Base-by-base conservation (phyloP, 2,797 vertebrate species). In the Paguma larvata region DNA sequence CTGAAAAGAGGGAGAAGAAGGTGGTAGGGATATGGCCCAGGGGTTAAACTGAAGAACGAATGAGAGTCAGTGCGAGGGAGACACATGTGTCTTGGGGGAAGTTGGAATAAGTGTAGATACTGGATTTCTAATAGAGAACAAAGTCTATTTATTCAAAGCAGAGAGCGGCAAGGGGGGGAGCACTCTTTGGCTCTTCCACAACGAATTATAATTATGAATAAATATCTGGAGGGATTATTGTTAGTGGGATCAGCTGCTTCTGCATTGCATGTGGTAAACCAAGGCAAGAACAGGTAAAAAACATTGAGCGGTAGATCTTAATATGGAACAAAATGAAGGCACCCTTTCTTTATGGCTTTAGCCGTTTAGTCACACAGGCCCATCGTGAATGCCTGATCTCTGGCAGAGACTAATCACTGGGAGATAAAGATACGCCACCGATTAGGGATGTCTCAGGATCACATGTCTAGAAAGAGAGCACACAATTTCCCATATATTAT, bases 401-500 rank as follows among this genome's bases (percentile, higher is more conserved):
- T 14, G 27, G 53, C 21, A n/a, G 63, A 59, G 59, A n/a, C 59
- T 1, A 2, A 56, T 30, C n/a, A 21, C n/a, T 4, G 75, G 2
- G 62, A 90, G 96, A 94, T 68, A 92, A 62, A 46, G 38, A 70
- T 21, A 77, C 67, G 72, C 80, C 68, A 44, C 46, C 48, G 62
- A 68, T 68, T 88, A 84, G 90, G 63, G 95, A 65, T 88, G 94
- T 97, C 97, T 85, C 84, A 77, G 85, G 93, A 94, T 97, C 91
- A 46, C 95, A 92, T 79, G 89, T 67, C 85, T 89, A 88, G 96
- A 92, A 89, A 15, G 79, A 95, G 78, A 82, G 85, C 72, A 85
- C 75, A 93, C 86, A 94, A 72, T 75, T 78, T 93, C 96, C 94
- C 97, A 84, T 6, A 62, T 92, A 92, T 98, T 97, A 97, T 97